Evolutionary conservation across 2,113 vertebrate species (phyloP), one percentile per base, ranked within the genome.

Genomic region (Amazona guildingii): DNA sequence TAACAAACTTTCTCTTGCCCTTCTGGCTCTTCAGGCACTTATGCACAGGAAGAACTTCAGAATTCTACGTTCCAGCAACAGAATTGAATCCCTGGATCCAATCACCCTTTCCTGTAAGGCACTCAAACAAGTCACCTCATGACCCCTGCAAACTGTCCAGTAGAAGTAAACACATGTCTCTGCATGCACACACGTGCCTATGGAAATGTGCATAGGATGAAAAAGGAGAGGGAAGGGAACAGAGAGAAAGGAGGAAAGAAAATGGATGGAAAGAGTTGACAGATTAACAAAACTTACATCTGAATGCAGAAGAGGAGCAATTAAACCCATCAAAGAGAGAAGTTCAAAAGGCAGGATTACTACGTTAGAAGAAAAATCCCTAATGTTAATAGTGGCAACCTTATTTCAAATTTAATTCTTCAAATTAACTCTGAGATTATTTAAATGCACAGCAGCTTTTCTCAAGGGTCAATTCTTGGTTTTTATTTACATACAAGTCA

Each of bases 151-250:
- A 67, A 61, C 35, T 17, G 39, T 28, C 35, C 86, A 33, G 12
- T 3, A 83, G 27, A 41, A 52, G 10, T 13, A n/a, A 7, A 5
- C 1, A 15, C 5, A 13, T 3, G 3, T 19, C 46, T 17, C 12
- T 17, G 19, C 21, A 20, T 7, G 16, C 37, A 66, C 17, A 28
- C 2, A 1, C 3, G 16, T 24, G 10, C 6, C 29, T 63, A 10
- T 7, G 35, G 13, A 51, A 70, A 24, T 4, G 35, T 7, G 41
- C 24, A 28, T 1, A 39, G 29, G 3, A 61, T 28, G 35, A 35
- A 74, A 85, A 35, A 8, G 7, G 5, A 6, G 6, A 5, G 11
- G 13, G 11, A 66, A 80, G 21, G 27, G 10, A 64, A 49, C 23
- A 29, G 83, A 84, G 18, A 28, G 21, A 31, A 68, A 61, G 11